These are phyloP conservation scores for Pachypeltis micranthus DNA, from an alignment of 1,140 invertebrate species.

Conservation along the genomic window DNA sequence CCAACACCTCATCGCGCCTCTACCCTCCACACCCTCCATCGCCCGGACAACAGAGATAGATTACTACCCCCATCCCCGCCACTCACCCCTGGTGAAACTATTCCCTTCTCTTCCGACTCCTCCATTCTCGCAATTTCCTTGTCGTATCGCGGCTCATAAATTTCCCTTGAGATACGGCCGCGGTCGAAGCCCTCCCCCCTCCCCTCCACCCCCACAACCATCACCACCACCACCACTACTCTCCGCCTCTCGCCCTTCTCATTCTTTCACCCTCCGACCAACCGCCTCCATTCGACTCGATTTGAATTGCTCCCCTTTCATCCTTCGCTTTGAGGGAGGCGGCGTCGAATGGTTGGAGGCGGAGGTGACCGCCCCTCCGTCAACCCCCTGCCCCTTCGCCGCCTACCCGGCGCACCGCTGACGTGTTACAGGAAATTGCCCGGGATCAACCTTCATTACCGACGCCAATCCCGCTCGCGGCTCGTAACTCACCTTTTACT, in stretches of 20 bases:
- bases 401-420: neutral
- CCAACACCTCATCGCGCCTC: constrained; percentile 10
- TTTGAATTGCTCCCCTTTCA: constrained; percentile 9
- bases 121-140: constrained; percentile 67
- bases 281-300: neutral
- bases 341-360: too few relatives aligned
- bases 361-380: too few relatives aligned
- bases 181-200: constrained; percentile 39
- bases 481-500: constrained; percentile 10
- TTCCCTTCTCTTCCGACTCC: constrained; percentile 22
- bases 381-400: neutral
- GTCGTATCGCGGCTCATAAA: constrained; percentile 64
- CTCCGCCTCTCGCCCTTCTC: neutral
- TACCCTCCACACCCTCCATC: constrained; percentile 5
- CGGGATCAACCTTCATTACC: constrained; percentile 16
- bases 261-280: neutral
- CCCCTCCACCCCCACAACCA: neutral
- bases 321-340: too few relatives aligned
- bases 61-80: constrained; percentile 34
- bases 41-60: constrained; percentile 45
- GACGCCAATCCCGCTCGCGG: constrained; percentile 5
- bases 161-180: constrained; percentile 58
- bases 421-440: constrained; percentile 16
- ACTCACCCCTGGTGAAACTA: neutral
- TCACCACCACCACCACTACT: neutral